These are phyloP conservation scores for Andrena hattorfiana DNA, from an alignment of 2,888 invertebrate genomes.

Conservation along the genomic window DNA sequence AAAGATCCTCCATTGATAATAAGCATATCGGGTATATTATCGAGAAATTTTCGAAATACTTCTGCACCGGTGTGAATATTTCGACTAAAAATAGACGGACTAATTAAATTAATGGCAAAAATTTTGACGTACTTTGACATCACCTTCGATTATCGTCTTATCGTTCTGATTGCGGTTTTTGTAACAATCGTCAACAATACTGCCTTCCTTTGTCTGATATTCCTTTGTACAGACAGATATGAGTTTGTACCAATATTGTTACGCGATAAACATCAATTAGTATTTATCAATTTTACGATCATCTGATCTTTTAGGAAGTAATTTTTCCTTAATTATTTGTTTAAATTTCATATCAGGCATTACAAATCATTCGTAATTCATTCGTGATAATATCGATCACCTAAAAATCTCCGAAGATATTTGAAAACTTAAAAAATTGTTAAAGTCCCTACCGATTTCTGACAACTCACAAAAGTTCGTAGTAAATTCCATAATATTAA, in stretches of 20 bases:
- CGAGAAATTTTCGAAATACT: neutral
- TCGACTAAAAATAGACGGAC: neutral
- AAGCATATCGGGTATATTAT: neutral
- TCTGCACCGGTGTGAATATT: neutral
- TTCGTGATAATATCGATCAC: neutral
- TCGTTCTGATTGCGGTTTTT: neutral
- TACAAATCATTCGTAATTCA: too few species aligned
- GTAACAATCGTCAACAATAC: slow-evolving; percentile 1
- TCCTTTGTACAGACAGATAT: neutral
- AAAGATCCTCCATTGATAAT: neutral
- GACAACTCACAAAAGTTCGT: neutral
- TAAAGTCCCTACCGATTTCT: neutral
- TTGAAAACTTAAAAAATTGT: neutral
- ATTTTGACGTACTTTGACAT: neutral
- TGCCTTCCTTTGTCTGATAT: neutral
- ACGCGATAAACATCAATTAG: too few species aligned
- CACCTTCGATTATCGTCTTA: neutral
- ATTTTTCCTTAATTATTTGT: neutral
- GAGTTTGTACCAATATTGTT: too few species aligned
- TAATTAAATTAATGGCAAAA: neutral
- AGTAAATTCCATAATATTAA: too few species aligned
- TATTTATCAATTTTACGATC: too few species aligned
- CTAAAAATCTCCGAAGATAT: neutral
- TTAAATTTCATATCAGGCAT: neutral
- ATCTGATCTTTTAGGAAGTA: too few species aligned